Base-by-base conservation (phyloP, 2,797 vertebrate species). In the Trachurus trachurus region DNA sequence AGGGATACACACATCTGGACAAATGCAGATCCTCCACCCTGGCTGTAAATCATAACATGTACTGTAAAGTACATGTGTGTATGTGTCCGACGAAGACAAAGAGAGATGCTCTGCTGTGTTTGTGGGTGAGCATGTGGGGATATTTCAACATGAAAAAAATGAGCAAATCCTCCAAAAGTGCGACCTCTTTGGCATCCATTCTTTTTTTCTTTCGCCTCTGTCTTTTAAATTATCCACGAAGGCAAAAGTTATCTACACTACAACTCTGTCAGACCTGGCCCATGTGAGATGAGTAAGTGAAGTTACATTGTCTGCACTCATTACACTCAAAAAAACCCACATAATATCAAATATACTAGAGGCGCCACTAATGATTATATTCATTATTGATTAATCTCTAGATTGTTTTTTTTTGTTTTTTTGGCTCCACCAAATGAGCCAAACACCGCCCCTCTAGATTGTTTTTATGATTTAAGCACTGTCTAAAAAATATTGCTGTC, bases 1-100 rank as follows among this genome's bases (percentile, higher is more conserved):
- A 92, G 87, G 92, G 88, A 94, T 90, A 81, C 81, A 89, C 91
- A 93, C 93, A 95, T 95, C 93, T 95, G 94, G 94, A 94, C 90
- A 93, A 94, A 93, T 91, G 89, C 73, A 91, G 87, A 93, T 90
- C 82, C 85, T 69, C 86, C 72, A 2, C 88, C 86, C 83, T 84
- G 1, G 47, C 76, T 86, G 90, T 93, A 93, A 94, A 93, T 94
- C 92, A 93, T 59, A 80, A 71, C 78, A 65, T 86, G 86, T 81
- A 84, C 90, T 83, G 82, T 86, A 87, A 66, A 81, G 62, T 83
- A 53, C 76, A 64, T 75, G 78, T 56, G 80, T 53, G 86, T 85
- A 58, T 68, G 84, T 71, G 74, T 87, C 29, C 71, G 74, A 78
- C 71, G 58, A 69, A 88, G 78, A 84, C 80, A 71, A 74, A 80